Percentiles rank a stretch among this genome's conserved stretches.
Conservation (phyloP, 2,113 vertebrate genomes). For the Isurus oxyrinchus region DNA sequence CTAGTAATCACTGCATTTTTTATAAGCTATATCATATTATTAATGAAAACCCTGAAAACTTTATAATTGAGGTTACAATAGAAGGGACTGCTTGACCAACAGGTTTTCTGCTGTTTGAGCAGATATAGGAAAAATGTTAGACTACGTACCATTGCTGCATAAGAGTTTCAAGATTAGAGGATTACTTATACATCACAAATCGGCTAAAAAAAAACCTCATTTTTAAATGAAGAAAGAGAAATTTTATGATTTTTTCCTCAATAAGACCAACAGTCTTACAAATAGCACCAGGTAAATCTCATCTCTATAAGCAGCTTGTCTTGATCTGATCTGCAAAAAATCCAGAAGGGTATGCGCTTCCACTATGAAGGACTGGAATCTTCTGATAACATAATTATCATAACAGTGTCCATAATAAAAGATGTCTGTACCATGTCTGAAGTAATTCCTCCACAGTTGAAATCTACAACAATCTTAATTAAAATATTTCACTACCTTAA, state of each 20-base stretch:
- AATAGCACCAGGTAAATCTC: not conserved
- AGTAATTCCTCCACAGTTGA: not conserved
- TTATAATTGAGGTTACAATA: not conserved
- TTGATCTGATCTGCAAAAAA: slow-evolving; percentile 19
- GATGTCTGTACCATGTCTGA: not conserved
- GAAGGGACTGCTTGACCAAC: not conserved
- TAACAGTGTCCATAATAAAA: too few species aligned
- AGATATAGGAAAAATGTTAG: not conserved
- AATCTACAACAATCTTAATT: not conserved
- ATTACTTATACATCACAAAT: slow-evolving; percentile 17
- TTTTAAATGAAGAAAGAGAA: not conserved
- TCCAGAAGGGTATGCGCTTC: not conserved
- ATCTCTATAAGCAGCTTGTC: not conserved
- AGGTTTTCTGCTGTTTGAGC: not conserved
- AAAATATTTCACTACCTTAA: not conserved
- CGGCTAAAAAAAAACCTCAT: not conserved
- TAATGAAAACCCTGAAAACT: not conserved
- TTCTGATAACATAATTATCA: not conserved
- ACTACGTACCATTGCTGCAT: not conserved
- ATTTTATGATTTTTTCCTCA: not conserved
- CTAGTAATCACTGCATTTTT: not conserved
- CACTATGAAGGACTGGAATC: not conserved
- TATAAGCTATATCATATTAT: not conserved
- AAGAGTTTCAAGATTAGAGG: not conserved
- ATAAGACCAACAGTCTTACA: not conserved